These are phyloP conservation scores for Oxyruncus cristatus DNA, from an alignment of 2,113 vertebrate genomes.

Conservation along the genomic window DNA sequence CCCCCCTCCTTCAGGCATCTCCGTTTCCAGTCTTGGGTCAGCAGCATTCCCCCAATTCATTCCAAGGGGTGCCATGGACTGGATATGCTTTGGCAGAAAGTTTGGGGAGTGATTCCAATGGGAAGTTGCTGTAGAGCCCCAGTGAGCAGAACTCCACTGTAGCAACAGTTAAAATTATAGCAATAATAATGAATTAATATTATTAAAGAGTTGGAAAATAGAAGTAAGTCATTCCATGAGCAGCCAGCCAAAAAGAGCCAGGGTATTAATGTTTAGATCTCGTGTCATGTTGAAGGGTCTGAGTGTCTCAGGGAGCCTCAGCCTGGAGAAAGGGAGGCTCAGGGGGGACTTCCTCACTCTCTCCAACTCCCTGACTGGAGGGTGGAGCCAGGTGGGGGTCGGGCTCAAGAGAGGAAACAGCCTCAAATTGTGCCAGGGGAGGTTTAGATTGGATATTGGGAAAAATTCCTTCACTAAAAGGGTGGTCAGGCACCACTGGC, in stretches of 20 bases:
- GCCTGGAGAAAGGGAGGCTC: not conserved
- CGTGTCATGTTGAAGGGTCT: not conserved
- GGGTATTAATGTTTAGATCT: not conserved
- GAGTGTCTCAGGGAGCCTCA: not conserved
- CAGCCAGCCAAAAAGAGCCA: not conserved
- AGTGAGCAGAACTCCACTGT: not conserved
- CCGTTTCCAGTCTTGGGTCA: too few species aligned
- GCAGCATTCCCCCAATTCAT: fast-evolving
- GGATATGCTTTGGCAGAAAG: not conserved
- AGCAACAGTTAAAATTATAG: not conserved
- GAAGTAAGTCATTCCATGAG: not conserved
- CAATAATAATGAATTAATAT: not conserved
- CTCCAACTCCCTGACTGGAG: not conserved
- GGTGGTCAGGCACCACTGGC: fast-evolving
- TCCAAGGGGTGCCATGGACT: not conserved
- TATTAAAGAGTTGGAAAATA: not conserved
- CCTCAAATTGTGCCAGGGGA: not conserved
- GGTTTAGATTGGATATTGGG: fast-evolving
- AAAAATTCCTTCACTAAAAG: not conserved
- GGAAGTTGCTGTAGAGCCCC: not conserved
- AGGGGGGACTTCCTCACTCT: not conserved
- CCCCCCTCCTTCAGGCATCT: not conserved
- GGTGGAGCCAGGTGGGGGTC: not conserved
- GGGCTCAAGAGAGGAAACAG: not conserved
- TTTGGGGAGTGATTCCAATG: not conserved